Percentiles rank a stretch among this genome's conserved stretches.
These are phyloP conservation scores for Zaprionus camerounensis DNA, from an alignment of 1,140 invertebrate species.

Conservation along the genomic window DNA sequence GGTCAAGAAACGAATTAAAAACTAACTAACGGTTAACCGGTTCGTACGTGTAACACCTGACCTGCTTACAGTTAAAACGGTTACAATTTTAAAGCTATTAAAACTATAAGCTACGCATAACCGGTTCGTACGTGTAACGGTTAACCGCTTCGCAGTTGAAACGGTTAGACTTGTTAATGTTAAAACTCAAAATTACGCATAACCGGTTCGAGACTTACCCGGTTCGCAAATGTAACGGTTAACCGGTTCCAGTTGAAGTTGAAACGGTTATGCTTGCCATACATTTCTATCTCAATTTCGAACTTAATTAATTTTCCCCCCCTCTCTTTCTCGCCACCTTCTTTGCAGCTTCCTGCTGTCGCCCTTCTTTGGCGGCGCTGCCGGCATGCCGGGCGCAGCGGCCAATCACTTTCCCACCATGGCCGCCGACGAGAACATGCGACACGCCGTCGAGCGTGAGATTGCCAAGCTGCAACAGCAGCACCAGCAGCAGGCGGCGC, in stretches of 20 bases:
- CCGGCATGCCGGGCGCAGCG: conserved; percentile 86
- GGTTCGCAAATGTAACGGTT: neutral
- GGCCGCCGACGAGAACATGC: conserved; percentile 90
- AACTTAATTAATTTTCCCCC: neutral
- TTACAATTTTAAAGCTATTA: neutral
- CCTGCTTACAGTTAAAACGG: neutral
- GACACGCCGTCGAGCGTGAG: conserved; percentile 94
- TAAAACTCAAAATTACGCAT: too few species aligned
- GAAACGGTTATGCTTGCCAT: neutral
- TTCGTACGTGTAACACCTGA: neutral
- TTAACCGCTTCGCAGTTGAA: neutral
- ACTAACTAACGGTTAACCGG: neutral
- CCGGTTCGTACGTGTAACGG: neutral
- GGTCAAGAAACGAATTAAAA: too few species aligned
- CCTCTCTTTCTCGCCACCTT: neutral
- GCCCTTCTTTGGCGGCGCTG: conserved; percentile 90
- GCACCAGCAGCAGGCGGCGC: conserved; percentile 85
- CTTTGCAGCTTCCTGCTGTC: conserved; percentile 89
- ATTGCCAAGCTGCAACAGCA: conserved; percentile 92
- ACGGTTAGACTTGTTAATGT: neutral
- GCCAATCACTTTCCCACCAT: conserved; percentile 85
- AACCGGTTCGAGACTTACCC: neutral
- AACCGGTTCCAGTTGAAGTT: too few species aligned
- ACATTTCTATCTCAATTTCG: neutral
- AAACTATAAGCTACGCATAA: neutral